Conservation (phyloP, 2,797 vertebrate genomes). For the Epinephelus malabaricus region DNA sequence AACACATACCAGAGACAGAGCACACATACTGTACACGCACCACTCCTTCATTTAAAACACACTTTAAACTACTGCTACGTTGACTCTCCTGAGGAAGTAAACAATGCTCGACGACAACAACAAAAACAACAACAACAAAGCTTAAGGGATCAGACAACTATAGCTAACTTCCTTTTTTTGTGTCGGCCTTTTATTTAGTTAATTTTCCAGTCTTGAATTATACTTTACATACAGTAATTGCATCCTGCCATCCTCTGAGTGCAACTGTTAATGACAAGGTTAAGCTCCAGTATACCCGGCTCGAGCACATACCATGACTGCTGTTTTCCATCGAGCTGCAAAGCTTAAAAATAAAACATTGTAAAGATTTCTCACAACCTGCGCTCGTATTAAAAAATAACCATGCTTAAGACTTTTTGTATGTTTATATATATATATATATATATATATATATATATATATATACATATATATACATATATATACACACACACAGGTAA, state of each 20-base stretch:
- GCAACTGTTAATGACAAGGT: conserved; percentile 19
- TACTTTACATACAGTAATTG: conserved; percentile 1
- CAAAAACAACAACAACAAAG: neutral
- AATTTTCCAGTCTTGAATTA: neutral
- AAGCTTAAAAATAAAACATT: neutral
- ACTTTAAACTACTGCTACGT: neutral
- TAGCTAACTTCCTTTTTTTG: neutral
- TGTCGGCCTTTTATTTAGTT: neutral
- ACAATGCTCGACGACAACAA: neutral
- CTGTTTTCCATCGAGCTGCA: neutral
- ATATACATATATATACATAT: too few relatives aligned
- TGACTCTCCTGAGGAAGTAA: neutral
- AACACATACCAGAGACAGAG: conserved; percentile 49
- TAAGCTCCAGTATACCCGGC: neutral
- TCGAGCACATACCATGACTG: neutral
- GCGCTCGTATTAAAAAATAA: neutral
- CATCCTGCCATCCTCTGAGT: neutral
- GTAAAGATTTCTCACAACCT: neutral
- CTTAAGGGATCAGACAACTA: neutral
- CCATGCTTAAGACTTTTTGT: neutral
- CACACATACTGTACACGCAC: neutral
- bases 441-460: neutral
- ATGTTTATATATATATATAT: neutral
- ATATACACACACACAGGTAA: neutral
- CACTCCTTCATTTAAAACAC: conserved; percentile 24